These are phyloP conservation scores for Cyprinodon diabolis DNA, from an alignment of 2,797 vertebrate genomes.

Conservation along the genomic window DNA sequence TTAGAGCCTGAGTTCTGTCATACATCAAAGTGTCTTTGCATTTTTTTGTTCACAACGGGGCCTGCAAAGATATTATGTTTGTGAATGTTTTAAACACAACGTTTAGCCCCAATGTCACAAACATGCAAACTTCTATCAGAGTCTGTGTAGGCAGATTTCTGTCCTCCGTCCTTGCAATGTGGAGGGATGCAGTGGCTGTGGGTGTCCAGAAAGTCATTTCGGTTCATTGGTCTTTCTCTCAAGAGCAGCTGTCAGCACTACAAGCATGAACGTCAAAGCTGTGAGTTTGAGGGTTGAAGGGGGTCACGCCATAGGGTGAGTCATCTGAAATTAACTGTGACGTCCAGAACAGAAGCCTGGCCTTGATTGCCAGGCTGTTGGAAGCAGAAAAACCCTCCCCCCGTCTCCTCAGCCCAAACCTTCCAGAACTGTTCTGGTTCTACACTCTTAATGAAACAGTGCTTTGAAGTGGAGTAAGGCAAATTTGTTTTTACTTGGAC, in stretches of 20 bases:
- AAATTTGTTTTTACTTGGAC: slow-evolving; percentile 65
- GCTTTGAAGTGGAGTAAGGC: slow-evolving; percentile 71
- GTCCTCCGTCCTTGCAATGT: slow-evolving; percentile 45
- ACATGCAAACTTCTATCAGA: slow-evolving; percentile 46
- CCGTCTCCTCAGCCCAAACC: slow-evolving; percentile 36
- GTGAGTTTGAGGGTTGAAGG: slow-evolving; percentile 33
- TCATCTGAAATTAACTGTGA: slow-evolving; percentile 39
- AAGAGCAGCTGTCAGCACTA: slow-evolving; percentile 29
- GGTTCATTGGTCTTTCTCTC: slow-evolving; percentile 35
- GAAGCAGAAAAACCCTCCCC: slow-evolving; percentile 39
- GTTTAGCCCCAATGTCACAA: slow-evolving; percentile 55
- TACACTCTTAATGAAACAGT: slow-evolving; percentile 65
- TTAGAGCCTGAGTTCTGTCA: slow-evolving; percentile 19
- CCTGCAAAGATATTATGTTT: slow-evolving; percentile 36
- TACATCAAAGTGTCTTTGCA: slow-evolving; percentile 19
- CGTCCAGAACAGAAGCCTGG: slow-evolving; percentile 71
- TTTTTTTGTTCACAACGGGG: slow-evolving; percentile 16
- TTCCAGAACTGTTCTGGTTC: slow-evolving; percentile 65
- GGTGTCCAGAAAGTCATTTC: slow-evolving; percentile 37
- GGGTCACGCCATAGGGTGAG: slow-evolving; percentile 31
- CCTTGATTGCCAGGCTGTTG: slow-evolving; percentile 31
- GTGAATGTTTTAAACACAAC: slow-evolving; percentile 58
- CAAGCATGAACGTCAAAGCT: slow-evolving; percentile 37
- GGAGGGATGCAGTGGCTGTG: slow-evolving; percentile 49
- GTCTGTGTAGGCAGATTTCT: slow-evolving; percentile 59